A percentile compares a stretch with the other conserved stretches of the same genome.
Conservation (phyloP, 2,797 vertebrate species). For the Thripadectes ignobilis region DNA sequence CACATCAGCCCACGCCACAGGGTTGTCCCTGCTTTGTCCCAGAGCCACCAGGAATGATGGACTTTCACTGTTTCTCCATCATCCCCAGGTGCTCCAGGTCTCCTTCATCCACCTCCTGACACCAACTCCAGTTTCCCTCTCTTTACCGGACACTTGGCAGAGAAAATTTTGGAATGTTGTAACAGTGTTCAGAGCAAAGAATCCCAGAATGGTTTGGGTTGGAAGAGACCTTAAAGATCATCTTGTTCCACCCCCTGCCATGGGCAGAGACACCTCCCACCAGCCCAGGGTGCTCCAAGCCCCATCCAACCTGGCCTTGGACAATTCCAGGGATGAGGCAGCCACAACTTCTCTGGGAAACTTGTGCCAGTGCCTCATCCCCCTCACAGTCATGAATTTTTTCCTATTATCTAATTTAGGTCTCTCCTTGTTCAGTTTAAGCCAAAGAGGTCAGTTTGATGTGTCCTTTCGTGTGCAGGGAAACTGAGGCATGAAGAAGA, state of each 20-base stretch:
- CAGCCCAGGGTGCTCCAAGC: fast-evolving
- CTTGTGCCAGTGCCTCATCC: background rate
- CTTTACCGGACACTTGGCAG: background rate
- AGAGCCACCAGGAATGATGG: fast-evolving
- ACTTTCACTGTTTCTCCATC: background rate
- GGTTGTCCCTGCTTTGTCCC: background rate
- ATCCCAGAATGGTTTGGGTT: background rate
- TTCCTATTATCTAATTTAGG: background rate
- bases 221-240: background rate
- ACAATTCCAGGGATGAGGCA: background rate
- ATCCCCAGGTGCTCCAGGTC: background rate
- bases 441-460: background rate
- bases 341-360: background rate
- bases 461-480: background rate
- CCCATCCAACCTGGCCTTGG: fast-evolving
- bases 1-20: fast-evolving
- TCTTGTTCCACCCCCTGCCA: background rate
- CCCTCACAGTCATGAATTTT: background rate
- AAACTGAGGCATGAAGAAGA: background rate
- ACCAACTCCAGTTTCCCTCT: background rate
- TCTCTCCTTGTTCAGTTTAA: background rate
- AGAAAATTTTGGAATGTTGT: fast-evolving
- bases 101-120: background rate
- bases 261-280: fast-evolving
- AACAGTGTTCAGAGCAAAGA: background rate